Conservation (phyloP, 2,797 vertebrate species). For the Nothura maculosa region DNA sequence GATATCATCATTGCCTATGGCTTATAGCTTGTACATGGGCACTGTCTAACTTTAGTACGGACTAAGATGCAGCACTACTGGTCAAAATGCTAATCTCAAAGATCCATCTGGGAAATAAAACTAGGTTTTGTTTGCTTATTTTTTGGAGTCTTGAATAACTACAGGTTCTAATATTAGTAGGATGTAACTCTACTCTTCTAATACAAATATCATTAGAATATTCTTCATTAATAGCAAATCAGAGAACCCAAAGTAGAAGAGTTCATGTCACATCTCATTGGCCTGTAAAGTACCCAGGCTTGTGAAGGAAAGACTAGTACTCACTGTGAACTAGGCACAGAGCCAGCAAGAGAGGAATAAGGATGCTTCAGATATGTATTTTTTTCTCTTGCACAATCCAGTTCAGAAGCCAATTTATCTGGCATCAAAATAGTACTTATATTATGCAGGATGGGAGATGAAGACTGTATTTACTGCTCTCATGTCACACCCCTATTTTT, state of each 20-base stretch:
- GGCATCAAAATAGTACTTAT: background rate
- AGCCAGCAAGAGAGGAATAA: background rate
- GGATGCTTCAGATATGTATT: background rate
- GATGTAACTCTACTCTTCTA: background rate
- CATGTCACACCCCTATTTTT: background rate
- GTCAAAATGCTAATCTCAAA: background rate
- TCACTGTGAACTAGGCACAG: background rate
- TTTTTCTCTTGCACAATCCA: background rate
- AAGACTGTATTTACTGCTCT: background rate
- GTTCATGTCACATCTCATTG: background rate
- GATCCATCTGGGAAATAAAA: background rate
- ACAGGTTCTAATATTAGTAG: background rate
- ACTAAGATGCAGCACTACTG: background rate
- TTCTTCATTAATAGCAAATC: background rate
- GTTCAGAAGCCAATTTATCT: background rate
- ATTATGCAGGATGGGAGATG: background rate
- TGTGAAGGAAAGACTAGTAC: background rate
- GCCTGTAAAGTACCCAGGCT: background rate
- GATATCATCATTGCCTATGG: background rate
- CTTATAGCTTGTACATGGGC: background rate
- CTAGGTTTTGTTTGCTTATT: background rate
- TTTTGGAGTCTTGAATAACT: background rate
- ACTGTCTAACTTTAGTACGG: background rate
- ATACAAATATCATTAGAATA: background rate
- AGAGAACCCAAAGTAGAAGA: background rate